Base-by-base conservation (phyloP, 2,888 invertebrate genomes). In the Norana najaformis region DNA sequence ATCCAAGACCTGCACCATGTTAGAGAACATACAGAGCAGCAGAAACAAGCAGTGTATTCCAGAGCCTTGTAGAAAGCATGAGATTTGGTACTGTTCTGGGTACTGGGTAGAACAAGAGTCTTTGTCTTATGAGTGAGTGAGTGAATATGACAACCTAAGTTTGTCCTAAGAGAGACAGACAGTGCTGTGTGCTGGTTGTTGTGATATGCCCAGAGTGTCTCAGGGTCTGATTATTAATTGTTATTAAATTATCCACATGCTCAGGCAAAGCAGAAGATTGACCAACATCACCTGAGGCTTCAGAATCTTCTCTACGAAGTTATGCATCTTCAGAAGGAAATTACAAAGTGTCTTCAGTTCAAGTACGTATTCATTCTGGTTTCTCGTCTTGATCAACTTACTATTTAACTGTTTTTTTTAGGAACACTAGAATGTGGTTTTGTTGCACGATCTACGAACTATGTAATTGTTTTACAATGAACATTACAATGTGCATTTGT, bases 251-350 rank as follows among this genome's bases (percentile, higher is more conserved):
- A 4, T 69, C 0, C n/a, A 69, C 11, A 30, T 23, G 23, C 93
- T 11, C 91, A 95, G 95, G 97, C 97, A 92, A 98, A 98, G 94
- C 97, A 97, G 93, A 96, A 97, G 92, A 98, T 98, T 0, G 98
- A 99, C 94, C 97, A 97, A 90, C 97, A 97, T 92, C 97, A 98
- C 94, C 95, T 99, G 89, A 97, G 97, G 93, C 96, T 98, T 90
- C 98, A 99, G 95, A 99, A 99, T 95, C 96, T 99, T 89, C 95
- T 98, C 13, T 99, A 99, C 94, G 99, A 99, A 96, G 97, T 97
- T 18, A 97, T 97, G 94, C 98, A 99, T 95, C 96, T 99, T 36
- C 97, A 98, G 93, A 97, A 98, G 93, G 98, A 99, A 96, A 98
- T 98, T n/a, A 96, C 97, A 36, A 98, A 98, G 93, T 98, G 98